Base-by-base conservation (phyloP, 2,888 invertebrate species). In the Cephus nigrinus region DNA sequence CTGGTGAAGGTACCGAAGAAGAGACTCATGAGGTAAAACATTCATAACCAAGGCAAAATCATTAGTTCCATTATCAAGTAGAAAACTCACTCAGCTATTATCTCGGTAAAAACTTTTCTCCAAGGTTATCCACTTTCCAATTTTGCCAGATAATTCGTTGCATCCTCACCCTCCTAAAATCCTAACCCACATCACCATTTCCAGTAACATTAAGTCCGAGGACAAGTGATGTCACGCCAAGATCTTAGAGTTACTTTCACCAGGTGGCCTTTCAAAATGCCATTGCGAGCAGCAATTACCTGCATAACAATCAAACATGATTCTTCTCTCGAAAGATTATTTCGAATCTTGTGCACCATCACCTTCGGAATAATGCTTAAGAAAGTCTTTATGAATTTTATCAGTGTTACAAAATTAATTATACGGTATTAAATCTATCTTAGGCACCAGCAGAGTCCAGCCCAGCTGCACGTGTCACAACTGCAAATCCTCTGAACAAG, bases 401-500 rank as follows among this genome's bases (percentile, higher is more conserved):
- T 23, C 23, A 55, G 40, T 55, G 15, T 55, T 55, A 23, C 40
- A 55, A 55, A 23, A 23, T 55, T 23, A 55, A 55, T 55, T 55
- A 55, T 23, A 23, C 23, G 23, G 1, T 55, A 23, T 23, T 23
- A 23, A 23, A 55, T 55, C 71, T 23, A n/a, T 71, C 33, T 1
- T 79, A 91, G 91, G 88, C 91, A 30, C 90, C 90, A 31, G 90
- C 86, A 3, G 91, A 91, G 73, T 87, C 90, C n/a, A 89, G 83
- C 69, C 87, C 88, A 33, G 82, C 89, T 1, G 77, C 85, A 0
- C 86, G 86, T 1, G 80, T 87, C 3, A 91, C 90, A 1, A 88
- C 91, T 2, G 85, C 85, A 0, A 92, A 92, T 76, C 90, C 92
- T 0, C 80, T 92, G 78, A 92, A 92, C 77, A 91, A 92, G 75